Base-by-base conservation (phyloP, 1,140 invertebrate species). In the Vanessa tameamea region DNA sequence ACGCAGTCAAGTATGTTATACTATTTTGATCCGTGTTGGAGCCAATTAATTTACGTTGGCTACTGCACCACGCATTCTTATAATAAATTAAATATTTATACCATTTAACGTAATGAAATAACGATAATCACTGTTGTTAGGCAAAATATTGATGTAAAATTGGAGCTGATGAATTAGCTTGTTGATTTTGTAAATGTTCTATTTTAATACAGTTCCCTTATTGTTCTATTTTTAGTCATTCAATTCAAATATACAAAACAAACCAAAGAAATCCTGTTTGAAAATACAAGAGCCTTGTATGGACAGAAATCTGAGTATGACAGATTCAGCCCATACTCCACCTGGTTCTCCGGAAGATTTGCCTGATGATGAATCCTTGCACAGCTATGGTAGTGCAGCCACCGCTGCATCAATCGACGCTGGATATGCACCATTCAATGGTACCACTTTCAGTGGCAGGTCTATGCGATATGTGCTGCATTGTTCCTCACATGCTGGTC, bases 381-480 rank as follows among this genome's bases (percentile, higher is more conserved):
- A 95, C 79, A 97, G 96, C 82, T 96, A 95, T 87, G 95, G 95
- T 9, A 96, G 95, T 88, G 94, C 94, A 70, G 95, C 95, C 72
- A 97, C 96, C 77, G 95, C 95, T 74, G 95, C 95, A 11, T 95
- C 95, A 15, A 96, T 96, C 83, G 96, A 97, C 84, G 96, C 96
- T 87, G 96, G 96, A 47, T 95, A 95, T 88, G 96, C 97, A 78
- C 96, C 96, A 64, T 94, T 95, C 79, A 97, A 97, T 87, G 96
- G 96, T 9, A 97, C 96, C 12, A 97, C 96, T 20, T 97, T 96
- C 77, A 95, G 94, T 84, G 95, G 94, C 13, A 89, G 94, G 50
- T 94, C 94, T 64, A 95, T 95, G 87, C 96, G 96, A 79, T 97
- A 97, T 86, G 96, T 97, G 43, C 94, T 97, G 37, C 97, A 97